Percentiles rank a stretch among this genome's conserved stretches.
Evolutionary conservation across 2,888 invertebrate species (phyloP).

Genomic region (Fissipunctia ypsillon): DNA sequence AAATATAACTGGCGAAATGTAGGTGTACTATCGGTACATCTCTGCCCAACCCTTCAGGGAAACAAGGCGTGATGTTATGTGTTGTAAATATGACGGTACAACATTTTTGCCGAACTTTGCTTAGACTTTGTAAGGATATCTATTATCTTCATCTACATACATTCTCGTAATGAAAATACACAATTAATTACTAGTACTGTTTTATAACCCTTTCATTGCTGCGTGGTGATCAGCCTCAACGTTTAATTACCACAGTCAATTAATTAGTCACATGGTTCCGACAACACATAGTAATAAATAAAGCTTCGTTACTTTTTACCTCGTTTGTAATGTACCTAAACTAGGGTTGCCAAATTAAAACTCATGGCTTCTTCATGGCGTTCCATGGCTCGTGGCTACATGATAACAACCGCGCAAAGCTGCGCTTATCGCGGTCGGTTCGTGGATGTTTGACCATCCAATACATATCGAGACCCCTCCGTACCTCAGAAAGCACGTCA

Average conservation of each 20-base stretch:
- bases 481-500: neutral
- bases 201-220: slow-evolving; percentile 11
- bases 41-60: no score
- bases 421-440: neutral
- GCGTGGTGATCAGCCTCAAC: slow-evolving; percentile 3
- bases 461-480: neutral
- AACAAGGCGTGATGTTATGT: no score
- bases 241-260: slow-evolving; percentile 20
- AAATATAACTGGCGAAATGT: no score
- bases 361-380: no score
- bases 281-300: slow-evolving; percentile 15
- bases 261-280: slow-evolving; percentile 31
- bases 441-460: neutral
- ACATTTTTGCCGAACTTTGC: no score
- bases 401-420: neutral
- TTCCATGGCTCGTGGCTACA: neutral
- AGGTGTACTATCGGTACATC: no score
- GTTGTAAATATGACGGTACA: no score
- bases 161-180: slow-evolving; percentile 18
- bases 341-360: slow-evolving; percentile 19
- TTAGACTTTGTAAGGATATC: no score
- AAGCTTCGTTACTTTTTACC: slow-evolving; percentile 12
- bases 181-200: slow-evolving; percentile 25
- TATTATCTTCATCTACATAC: no score
- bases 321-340: neutral